phyloP scores from a whole-genome alignment of 2,888 invertebrate genomes.

The Plusia festucae region DNA sequence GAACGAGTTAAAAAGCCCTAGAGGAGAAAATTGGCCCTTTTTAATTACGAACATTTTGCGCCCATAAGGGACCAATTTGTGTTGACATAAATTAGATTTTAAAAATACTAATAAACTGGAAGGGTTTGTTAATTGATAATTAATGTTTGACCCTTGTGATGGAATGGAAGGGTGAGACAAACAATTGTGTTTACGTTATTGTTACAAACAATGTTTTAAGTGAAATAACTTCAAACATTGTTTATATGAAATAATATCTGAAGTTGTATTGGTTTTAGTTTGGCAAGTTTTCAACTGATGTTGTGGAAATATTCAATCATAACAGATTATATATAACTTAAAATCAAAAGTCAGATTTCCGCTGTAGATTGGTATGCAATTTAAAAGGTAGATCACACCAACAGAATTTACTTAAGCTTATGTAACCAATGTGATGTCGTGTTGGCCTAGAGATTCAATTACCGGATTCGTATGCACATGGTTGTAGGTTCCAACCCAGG shows the following conservation, averaged over 20 bases:
- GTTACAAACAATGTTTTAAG: neutral
- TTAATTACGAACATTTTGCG: constrained; percentile 56
- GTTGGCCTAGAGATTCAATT: too few species aligned
- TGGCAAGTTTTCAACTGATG: too few species aligned
- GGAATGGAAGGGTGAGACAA: neutral
- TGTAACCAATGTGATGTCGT: too few species aligned
- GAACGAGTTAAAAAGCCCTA: constrained; percentile 55
- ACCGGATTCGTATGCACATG: too few species aligned
- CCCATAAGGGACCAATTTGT: constrained; percentile 46
- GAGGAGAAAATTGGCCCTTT: constrained; percentile 42
- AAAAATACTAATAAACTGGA: constrained; percentile 21
- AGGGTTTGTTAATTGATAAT: constrained; percentile 22
- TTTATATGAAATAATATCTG: neutral
- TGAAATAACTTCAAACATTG: too few species aligned
- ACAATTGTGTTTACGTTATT: neutral
- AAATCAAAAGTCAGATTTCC: too few species aligned
- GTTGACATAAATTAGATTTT: constrained; percentile 47
- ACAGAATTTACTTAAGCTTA: too few species aligned
- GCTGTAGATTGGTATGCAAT: too few species aligned
- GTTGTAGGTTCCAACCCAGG: too few species aligned
- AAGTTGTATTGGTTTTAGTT: neutral
- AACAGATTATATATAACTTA: too few species aligned
- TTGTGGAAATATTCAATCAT: too few species aligned
- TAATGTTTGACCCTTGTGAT: constrained; percentile 13
- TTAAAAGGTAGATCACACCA: too few species aligned